phyloP scores from a whole-genome alignment of 1,140 invertebrate genomes.

The Platyscapa corneri region DNA sequence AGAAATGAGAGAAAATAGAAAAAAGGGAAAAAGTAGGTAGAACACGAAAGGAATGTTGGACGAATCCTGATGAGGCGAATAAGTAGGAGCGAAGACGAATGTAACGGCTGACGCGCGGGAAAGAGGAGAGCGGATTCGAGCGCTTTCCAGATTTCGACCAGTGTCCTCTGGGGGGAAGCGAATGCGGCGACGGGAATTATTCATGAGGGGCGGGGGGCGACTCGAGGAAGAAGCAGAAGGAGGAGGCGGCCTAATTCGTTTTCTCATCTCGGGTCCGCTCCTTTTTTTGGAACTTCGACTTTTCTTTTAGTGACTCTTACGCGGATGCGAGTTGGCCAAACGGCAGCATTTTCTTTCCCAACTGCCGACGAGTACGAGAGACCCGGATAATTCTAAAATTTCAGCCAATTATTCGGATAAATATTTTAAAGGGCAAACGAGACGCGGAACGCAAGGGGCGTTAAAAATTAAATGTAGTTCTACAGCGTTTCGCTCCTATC shows the following conservation, averaged over 20 bases:
- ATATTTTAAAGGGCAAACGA: background rate
- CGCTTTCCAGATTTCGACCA: conserved; percentile 47
- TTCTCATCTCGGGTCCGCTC: background rate
- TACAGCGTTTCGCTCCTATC: no score
- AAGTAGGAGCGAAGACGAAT: conserved; percentile 39
- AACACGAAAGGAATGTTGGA: conserved; percentile 11
- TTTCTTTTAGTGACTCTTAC: conserved; percentile 17
- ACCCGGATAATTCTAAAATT: no score
- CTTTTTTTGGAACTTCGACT: background rate
- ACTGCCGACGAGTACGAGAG: background rate
- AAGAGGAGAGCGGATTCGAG: background rate
- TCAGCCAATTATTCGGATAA: background rate
- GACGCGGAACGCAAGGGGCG: background rate
- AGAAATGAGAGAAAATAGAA: background rate
- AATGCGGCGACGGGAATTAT: conserved; percentile 53
- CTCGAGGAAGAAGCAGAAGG: conserved; percentile 11
- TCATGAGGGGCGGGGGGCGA: conserved; percentile 51
- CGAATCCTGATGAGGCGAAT: conserved; percentile 45
- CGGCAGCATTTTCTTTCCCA: background rate
- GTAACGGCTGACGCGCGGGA: conserved; percentile 14
- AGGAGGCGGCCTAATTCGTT: conserved; percentile 28
- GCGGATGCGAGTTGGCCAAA: background rate
- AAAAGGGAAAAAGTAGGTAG: background rate
- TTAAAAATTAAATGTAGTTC: no score
- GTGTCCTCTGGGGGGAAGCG: conserved; percentile 24